Conservation (phyloP, 1,140 invertebrate genomes). For the Halesus radiatus region DNA sequence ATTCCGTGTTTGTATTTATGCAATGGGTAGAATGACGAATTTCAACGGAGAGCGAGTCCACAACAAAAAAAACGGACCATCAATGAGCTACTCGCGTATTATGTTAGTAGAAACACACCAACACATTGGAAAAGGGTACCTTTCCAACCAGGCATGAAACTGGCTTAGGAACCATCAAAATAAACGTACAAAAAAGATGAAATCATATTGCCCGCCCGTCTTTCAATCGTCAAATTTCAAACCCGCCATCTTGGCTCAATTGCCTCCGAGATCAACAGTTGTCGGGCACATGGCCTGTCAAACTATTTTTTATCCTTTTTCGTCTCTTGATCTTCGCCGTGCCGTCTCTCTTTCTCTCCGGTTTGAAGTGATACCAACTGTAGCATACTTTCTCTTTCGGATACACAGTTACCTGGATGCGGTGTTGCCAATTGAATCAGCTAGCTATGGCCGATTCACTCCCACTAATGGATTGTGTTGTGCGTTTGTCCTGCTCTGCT, state of each 20-base stretch:
- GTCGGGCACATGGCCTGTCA: conserved; percentile 25
- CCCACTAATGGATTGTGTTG: not conserved
- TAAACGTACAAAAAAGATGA: not conserved
- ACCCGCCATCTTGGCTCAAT: conserved; percentile 13
- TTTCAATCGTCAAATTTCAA: too few species aligned
- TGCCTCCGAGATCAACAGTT: conserved; percentile 8
- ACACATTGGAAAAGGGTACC: not conserved
- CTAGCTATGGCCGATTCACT: not conserved
- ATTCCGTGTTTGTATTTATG: not conserved
- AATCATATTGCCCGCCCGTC: conserved; percentile 21
- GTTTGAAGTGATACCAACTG: conserved; percentile 9
- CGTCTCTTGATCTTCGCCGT: not conserved
- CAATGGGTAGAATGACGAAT: not conserved
- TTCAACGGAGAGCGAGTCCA: not conserved
- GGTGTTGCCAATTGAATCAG: conserved; percentile 3
- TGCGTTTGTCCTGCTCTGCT: not conserved
- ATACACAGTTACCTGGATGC: conserved; percentile 25
- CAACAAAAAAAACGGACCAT: not conserved
- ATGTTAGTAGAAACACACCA: not conserved
- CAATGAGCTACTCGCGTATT: not conserved
- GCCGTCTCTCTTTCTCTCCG: not conserved
- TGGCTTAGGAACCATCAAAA: conserved; percentile 1
- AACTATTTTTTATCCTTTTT: conserved; percentile 27
- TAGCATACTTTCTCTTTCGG: conserved; percentile 28
- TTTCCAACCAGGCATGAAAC: conserved; percentile 1